Conservation (phyloP, 2,888 invertebrate species). For the Hydraecia micacea region DNA sequence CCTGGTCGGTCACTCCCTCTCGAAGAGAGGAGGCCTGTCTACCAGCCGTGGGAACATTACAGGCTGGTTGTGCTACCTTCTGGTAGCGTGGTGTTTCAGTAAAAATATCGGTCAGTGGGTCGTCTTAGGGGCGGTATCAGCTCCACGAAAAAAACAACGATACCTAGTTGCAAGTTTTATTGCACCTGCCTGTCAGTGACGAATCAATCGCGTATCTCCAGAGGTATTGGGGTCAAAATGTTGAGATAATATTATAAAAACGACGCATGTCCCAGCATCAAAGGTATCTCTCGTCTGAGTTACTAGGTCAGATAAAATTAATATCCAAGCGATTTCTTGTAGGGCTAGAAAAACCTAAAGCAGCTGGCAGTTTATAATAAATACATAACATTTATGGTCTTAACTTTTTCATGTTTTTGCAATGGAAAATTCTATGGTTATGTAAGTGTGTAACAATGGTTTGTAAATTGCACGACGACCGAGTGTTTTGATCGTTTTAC, state of each 20-base stretch:
- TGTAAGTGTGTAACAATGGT: slow-evolving; percentile 22
- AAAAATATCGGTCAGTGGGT: too few species aligned
- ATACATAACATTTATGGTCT: slow-evolving; percentile 9
- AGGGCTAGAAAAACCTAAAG: slow-evolving; percentile 35
- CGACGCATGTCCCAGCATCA: slow-evolving; percentile 23
- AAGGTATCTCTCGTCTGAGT: slow-evolving; percentile 47
- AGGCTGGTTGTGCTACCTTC: background rate
- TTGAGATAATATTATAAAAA: slow-evolving; percentile 44
- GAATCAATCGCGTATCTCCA: slow-evolving; percentile 26
- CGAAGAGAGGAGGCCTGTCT: background rate
- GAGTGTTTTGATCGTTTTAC: slow-evolving; percentile 18
- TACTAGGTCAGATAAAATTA: slow-evolving; percentile 66
- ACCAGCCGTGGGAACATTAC: background rate
- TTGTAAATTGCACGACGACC: slow-evolving; percentile 14
- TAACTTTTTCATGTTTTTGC: slow-evolving; percentile 3
- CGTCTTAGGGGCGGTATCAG: too few species aligned
- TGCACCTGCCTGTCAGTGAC: slow-evolving; percentile 31
- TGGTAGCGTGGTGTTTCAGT: background rate
- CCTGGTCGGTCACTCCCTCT: background rate
- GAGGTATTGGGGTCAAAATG: slow-evolving; percentile 34
- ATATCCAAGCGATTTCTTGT: slow-evolving; percentile 51
- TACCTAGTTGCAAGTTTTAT: background rate
- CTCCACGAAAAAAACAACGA: background rate
- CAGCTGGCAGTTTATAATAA: slow-evolving; percentile 10
- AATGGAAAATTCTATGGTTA: slow-evolving; percentile 29